Evolutionary conservation across 92 coral and sea anemone genomes (phyloP).

Genomic region (Chrysogorgia sp.): DNA sequence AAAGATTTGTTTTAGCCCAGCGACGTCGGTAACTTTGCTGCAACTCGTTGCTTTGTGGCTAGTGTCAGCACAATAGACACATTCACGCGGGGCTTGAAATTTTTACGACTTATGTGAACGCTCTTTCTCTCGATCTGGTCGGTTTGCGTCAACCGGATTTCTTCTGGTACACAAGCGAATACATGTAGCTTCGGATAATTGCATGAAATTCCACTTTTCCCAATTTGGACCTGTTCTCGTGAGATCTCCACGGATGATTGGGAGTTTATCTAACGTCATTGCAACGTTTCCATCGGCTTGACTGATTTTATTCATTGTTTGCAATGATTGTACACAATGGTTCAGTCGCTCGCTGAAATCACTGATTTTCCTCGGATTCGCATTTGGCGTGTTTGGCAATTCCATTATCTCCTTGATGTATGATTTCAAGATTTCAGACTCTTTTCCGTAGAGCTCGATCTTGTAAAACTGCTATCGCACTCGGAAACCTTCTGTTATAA

Average conservation of each 20-base stretch:
- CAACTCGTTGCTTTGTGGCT: conserved; percentile 53
- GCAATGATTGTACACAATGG: conserved; percentile 14
- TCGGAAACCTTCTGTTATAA: not conserved
- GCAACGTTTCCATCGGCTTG: conserved; percentile 37
- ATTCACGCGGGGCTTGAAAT: conserved; percentile 19
- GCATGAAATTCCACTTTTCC: conserved; percentile 32
- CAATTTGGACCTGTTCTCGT: conserved; percentile 40
- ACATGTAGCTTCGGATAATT: conserved; percentile 23
- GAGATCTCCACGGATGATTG: conserved; percentile 41
- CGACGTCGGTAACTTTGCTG: conserved; percentile 14
- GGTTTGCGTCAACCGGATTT: conserved; percentile 34
- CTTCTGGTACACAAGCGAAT: conserved; percentile 30
- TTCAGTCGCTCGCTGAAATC: conserved; percentile 21
- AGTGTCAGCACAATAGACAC: conserved; percentile 54
- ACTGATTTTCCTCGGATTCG: conserved; percentile 20
- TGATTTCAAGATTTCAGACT: conserved; percentile 19
- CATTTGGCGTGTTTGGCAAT: conserved; percentile 9
- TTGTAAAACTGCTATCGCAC: not conserved
- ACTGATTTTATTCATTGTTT: conserved; percentile 33
- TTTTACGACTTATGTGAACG: conserved; percentile 19
- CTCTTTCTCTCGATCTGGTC: conserved; percentile 31
- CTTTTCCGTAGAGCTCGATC: conserved; percentile 28
- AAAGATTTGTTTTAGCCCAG: conserved; percentile 51
- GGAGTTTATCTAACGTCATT: conserved; percentile 36
- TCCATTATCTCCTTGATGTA: conserved; percentile 43